A percentile compares a stretch with the other conserved stretches of the same genome.
Evolutionary conservation across 2,797 vertebrate genomes (phyloP).

Genomic region (Salmo trutta): DNA sequence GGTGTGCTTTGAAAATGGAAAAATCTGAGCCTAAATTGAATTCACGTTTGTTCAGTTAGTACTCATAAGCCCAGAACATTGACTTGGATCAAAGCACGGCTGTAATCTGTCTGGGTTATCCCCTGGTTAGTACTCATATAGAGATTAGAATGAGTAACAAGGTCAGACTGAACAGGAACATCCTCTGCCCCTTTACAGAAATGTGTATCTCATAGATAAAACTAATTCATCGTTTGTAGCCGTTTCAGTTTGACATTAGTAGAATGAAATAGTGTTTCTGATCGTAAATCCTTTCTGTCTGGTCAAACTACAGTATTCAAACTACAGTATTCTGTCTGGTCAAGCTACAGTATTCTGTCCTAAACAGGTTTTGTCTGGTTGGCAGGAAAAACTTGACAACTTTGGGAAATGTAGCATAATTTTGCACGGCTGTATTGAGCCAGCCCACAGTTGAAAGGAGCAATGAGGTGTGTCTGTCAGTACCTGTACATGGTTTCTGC

Average conservation of each 20-base stretch:
- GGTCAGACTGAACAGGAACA: not conserved
- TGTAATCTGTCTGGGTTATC: not conserved
- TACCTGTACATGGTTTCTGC: conserved; percentile 99
- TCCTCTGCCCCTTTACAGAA: not conserved
- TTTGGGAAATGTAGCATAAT: too few species aligned
- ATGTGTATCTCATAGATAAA: too few species aligned
- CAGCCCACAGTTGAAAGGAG: too few species aligned
- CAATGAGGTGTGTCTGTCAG: conserved; percentile 58
- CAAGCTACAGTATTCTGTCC: too few species aligned
- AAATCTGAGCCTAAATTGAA: not conserved
- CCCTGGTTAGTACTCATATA: not conserved
- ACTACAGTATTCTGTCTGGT: too few species aligned
- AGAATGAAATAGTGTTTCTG: too few species aligned
- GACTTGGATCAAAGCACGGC: not conserved
- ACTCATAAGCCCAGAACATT: not conserved
- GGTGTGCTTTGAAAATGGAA: not conserved
- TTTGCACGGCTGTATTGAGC: not conserved
- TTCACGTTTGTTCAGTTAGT: not conserved
- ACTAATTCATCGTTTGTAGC: too few species aligned
- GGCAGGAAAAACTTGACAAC: too few species aligned
- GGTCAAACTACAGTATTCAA: too few species aligned
- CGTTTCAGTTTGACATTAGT: too few species aligned
- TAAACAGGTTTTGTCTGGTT: too few species aligned
- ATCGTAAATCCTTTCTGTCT: too few species aligned
- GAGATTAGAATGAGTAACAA: not conserved